Conservation (phyloP, 2,113 vertebrate species). For the Nibea albiflora region DNA sequence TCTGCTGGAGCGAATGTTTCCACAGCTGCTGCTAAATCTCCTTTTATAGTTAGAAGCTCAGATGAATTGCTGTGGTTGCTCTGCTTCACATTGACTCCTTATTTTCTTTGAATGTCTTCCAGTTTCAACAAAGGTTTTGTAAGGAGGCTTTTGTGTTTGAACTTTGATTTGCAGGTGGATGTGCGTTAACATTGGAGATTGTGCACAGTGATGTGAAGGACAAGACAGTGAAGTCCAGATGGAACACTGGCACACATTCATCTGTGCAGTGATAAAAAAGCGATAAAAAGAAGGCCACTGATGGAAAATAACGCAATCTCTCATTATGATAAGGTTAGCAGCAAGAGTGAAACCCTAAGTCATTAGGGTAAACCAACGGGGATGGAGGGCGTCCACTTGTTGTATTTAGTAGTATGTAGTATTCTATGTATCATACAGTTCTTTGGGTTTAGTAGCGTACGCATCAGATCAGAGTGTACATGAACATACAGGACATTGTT, state of each 20-base stretch:
- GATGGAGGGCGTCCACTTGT: too few relatives aligned
- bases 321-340: too few relatives aligned
- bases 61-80: neutral
- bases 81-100: too few relatives aligned
- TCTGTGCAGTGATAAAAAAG: neutral
- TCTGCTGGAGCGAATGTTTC: neutral
- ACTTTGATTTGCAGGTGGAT: neutral
- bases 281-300: neutral
- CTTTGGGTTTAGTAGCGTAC: too few relatives aligned
- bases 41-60: conserved; percentile 4
- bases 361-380: too few relatives aligned
- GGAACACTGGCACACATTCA: neutral
- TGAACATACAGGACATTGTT: too few relatives aligned
- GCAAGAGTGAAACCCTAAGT: too few relatives aligned
- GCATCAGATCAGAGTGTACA: too few relatives aligned
- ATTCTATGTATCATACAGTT: too few relatives aligned
- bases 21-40: neutral
- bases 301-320: neutral
- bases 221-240: neutral
- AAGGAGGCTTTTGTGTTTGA: neutral
- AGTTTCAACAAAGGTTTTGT: neutral
- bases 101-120: neutral
- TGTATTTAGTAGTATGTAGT: too few relatives aligned
- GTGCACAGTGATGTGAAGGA: neutral
- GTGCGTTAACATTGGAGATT: neutral